Evolutionary conservation across 2,113 vertebrate species (phyloP).

Genomic region (Sylvietta virens): DNA sequence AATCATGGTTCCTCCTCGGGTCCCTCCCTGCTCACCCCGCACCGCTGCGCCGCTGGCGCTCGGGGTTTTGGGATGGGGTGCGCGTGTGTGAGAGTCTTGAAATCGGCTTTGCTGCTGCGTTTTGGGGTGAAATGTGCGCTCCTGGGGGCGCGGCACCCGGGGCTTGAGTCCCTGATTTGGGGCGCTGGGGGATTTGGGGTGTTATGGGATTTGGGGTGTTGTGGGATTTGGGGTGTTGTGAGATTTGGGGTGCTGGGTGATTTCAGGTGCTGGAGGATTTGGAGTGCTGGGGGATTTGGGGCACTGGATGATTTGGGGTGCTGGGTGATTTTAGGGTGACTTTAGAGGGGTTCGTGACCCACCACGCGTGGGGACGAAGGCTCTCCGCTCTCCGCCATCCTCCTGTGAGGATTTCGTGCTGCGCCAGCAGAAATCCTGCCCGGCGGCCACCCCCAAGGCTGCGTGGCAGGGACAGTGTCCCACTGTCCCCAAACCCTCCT

Average conservation of each 20-base stretch:
- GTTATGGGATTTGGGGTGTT: background rate
- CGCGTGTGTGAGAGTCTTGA: accelerated
- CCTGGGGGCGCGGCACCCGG: accelerated
- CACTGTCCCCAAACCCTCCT: background rate
- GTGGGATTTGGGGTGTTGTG: background rate
- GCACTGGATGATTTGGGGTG: background rate
- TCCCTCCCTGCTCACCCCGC: background rate
- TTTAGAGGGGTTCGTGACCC: background rate
- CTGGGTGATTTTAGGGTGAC: background rate
- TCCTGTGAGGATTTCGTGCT: background rate
- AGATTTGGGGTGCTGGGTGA: background rate
- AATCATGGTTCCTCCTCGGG: constrained; percentile 2
- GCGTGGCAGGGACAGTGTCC: background rate
- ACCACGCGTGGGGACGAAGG: accelerated
- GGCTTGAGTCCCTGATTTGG: background rate
- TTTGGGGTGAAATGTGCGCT: background rate
- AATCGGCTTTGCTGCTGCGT: background rate
- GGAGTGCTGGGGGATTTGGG: background rate
- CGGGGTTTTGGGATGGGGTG: background rate
- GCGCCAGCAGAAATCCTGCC: background rate
- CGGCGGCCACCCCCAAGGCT: background rate
- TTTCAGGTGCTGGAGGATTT: accelerated
- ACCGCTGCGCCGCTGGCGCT: background rate
- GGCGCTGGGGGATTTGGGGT: background rate
- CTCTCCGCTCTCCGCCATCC: background rate